These are phyloP conservation scores for Cheilosia vernalis DNA, from an alignment of 2,888 invertebrate genomes.

Conservation along the genomic window DNA sequence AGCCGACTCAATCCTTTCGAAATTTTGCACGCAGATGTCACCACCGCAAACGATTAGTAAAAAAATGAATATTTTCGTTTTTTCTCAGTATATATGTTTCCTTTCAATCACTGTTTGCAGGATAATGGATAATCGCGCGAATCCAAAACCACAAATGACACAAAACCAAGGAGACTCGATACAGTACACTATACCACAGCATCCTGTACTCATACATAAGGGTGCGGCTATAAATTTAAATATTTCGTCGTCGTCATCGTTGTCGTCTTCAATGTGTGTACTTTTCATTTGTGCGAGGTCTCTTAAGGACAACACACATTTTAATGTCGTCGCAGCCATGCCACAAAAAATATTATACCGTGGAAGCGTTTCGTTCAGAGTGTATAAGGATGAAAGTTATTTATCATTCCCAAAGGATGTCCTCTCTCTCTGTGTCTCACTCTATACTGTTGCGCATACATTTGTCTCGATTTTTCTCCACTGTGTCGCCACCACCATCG, in stretches of 20 bases:
- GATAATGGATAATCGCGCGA: slow-evolving; percentile 50
- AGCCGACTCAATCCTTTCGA: slow-evolving; percentile 52
- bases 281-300: slow-evolving; percentile 53
- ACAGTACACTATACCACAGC: not conserved
- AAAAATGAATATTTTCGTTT: slow-evolving; percentile 25
- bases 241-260: slow-evolving; percentile 19
- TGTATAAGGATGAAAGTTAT: slow-evolving; percentile 67
- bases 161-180: slow-evolving; percentile 17
- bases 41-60: slow-evolving; percentile 59
- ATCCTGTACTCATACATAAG: not conserved
- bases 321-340: slow-evolving; percentile 57
- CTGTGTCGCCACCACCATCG: slow-evolving; percentile 10
- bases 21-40: slow-evolving; percentile 65
- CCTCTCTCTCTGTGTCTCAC: slow-evolving; percentile 29
- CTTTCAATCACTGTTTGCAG: slow-evolving; percentile 37
- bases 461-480: slow-evolving; percentile 73
- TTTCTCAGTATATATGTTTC: slow-evolving; percentile 6
- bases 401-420: slow-evolving; percentile 72
- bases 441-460: slow-evolving; percentile 50
- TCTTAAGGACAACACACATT: slow-evolving; percentile 52
- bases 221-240: slow-evolving; percentile 67
- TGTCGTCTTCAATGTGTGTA: slow-evolving; percentile 25
- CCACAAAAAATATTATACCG: slow-evolving; percentile 5
- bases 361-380: slow-evolving; percentile 15
- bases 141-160: slow-evolving; percentile 62